Evolutionary conservation across 2,888 invertebrate species (phyloP).

Genomic region (Sphinx pinastri): DNA sequence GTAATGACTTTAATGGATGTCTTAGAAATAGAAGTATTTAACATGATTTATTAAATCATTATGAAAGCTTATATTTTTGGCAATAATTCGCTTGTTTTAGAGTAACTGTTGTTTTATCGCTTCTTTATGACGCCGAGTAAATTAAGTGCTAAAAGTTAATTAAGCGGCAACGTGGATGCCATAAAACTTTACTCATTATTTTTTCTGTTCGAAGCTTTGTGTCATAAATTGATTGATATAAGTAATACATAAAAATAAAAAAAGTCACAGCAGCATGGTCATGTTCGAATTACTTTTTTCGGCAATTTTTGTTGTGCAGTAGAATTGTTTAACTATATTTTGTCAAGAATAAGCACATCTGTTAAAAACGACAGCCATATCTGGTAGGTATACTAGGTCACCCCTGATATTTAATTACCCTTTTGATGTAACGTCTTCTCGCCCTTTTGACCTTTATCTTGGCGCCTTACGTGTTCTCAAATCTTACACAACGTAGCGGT

Average conservation of each 20-base stretch:
- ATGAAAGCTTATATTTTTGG: constrained; percentile 13
- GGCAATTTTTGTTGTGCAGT: too few relatives aligned
- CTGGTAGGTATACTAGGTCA: background rate
- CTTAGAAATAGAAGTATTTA: constrained; percentile 10
- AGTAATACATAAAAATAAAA: too few relatives aligned
- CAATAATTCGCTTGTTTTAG: constrained; percentile 19
- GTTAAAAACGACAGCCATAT: too few relatives aligned
- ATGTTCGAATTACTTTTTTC: too few relatives aligned
- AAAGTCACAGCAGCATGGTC: too few relatives aligned
- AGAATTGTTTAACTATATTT: too few relatives aligned
- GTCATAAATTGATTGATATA: too few relatives aligned
- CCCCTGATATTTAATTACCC: background rate
- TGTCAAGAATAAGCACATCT: too few relatives aligned
- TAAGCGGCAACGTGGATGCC: background rate
- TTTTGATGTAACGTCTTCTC: background rate
- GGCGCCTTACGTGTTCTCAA: background rate
- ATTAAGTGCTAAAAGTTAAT: constrained; percentile 14
- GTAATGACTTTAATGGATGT: constrained; percentile 13
- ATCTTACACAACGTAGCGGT: background rate
- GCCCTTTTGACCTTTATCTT: constrained; percentile 16
- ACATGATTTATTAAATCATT: constrained; percentile 20
- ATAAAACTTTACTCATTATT: background rate
- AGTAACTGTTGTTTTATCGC: constrained; percentile 2
- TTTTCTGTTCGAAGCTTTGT: too few relatives aligned
- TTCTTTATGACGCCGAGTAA: background rate